These are phyloP conservation scores for Xylota segnis DNA, from an alignment of 2,888 invertebrate genomes.

Conservation along the genomic window DNA sequence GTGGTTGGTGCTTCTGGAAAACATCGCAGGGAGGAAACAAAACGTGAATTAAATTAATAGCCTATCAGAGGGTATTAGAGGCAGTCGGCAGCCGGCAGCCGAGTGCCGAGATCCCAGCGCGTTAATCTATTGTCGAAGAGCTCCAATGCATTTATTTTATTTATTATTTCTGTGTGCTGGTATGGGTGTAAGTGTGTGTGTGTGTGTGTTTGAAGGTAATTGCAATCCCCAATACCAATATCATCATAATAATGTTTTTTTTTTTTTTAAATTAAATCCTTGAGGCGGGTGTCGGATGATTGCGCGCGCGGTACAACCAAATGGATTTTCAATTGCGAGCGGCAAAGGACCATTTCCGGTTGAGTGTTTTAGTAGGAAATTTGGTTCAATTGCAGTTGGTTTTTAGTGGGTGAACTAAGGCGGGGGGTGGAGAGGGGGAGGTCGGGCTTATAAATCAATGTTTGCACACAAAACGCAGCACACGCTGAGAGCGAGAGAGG, in stretches of 20 bases:
- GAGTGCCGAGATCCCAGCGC: background rate
- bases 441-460: conserved; percentile 58
- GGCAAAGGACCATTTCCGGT: conserved; percentile 59
- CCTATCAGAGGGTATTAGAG: conserved; percentile 57
- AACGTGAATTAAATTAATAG: conserved; percentile 69
- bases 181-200: no score
- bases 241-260: no score
- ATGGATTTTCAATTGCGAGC: conserved; percentile 68
- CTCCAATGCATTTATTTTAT: conserved; percentile 66
- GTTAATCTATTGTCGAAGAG: conserved; percentile 68
- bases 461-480: conserved; percentile 46
- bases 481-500: background rate
- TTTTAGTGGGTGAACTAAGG: conserved; percentile 7
- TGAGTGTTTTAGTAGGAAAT: conserved; percentile 57
- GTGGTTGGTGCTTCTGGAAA: conserved; percentile 10
- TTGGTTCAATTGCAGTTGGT: conserved; percentile 63
- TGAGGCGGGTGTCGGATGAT: conserved; percentile 53
- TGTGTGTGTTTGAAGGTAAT: no score
- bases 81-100: background rate
- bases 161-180: conserved; percentile 30
- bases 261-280: conserved; percentile 73
- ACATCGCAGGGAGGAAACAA: conserved; percentile 47
- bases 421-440: no score
- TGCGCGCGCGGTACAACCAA: conserved; percentile 54
- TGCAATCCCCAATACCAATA: conserved; percentile 58